Conservation (phyloP, 2,113 vertebrate species). For the Tragelaphus buxtoni region DNA sequence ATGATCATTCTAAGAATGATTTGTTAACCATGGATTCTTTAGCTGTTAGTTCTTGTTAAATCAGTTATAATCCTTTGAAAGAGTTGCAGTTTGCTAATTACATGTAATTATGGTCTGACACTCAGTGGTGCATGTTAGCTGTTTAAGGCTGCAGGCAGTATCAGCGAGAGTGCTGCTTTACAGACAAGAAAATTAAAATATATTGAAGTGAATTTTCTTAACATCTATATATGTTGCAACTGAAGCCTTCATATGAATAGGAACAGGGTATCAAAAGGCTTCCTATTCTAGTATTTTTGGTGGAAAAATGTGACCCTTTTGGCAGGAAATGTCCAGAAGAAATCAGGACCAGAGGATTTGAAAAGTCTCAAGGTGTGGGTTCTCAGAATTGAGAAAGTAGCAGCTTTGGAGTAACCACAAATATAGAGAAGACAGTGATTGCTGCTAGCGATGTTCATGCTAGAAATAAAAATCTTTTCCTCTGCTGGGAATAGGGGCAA, state of each 20-base stretch:
- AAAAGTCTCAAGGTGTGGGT: not conserved
- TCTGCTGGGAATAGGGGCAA: not conserved
- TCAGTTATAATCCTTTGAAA: constrained; percentile 4
- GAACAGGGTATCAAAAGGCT: not conserved
- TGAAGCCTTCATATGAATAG: not conserved
- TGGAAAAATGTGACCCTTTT: not conserved
- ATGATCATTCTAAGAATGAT: not conserved
- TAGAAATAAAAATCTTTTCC: not conserved
- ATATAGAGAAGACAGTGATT: not conserved
- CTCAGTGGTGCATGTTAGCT: not conserved
- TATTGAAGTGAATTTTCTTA: not conserved
- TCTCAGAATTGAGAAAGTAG: not conserved
- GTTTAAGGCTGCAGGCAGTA: not conserved
- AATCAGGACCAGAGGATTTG: not conserved
- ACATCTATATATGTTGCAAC: not conserved
- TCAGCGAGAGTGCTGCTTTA: not conserved
- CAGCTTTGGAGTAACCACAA: not conserved
- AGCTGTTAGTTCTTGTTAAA: not conserved
- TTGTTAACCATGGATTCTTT: not conserved
- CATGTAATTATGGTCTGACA: not conserved
- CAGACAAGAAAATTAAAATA: not conserved
- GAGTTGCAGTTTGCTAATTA: constrained; percentile 12
- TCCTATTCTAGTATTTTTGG: not conserved
- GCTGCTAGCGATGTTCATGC: not conserved
- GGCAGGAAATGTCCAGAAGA: not conserved